phyloP scores from a whole-genome alignment of 2,113 vertebrate species.

The Arvicanthis niloticus region DNA sequence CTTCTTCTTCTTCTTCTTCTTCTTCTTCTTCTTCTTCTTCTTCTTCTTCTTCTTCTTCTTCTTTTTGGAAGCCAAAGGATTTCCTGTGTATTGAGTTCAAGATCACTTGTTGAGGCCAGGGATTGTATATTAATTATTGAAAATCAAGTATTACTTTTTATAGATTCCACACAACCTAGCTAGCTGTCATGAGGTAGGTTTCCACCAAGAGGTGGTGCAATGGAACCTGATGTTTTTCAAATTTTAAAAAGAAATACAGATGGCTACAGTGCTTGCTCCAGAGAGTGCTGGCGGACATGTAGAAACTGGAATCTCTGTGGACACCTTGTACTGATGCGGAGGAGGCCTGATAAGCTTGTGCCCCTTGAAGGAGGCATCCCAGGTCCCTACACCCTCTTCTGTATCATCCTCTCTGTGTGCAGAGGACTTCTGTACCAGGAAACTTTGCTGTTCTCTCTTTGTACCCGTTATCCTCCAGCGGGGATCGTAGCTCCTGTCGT shows the following conservation, averaged over 20 bases:
- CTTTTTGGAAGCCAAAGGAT: background rate
- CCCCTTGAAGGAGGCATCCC: background rate
- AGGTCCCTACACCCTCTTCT: background rate
- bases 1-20: too few species aligned
- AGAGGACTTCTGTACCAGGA: background rate
- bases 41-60: too few species aligned
- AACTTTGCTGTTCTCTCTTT: constrained; percentile 31
- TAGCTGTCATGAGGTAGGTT: background rate
- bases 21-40: too few species aligned
- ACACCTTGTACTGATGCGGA: background rate
- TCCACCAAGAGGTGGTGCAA: background rate
- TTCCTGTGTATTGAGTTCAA: background rate
- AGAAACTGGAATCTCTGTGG: constrained; percentile 57
- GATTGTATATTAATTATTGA: background rate
- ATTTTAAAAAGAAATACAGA: constrained; percentile 48
- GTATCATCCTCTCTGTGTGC: background rate
- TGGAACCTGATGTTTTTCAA: background rate
- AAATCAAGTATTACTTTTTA: background rate
- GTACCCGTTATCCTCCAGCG: constrained; percentile 40
- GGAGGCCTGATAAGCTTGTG: background rate
- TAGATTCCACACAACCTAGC: background rate
- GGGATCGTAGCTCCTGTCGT: background rate
- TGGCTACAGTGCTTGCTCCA: background rate
- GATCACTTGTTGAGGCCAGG: background rate
- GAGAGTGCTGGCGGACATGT: constrained; percentile 15